These are phyloP conservation scores for Erpetoichthys calabaricus DNA, from an alignment of 2,797 vertebrate species.

Conservation along the genomic window DNA sequence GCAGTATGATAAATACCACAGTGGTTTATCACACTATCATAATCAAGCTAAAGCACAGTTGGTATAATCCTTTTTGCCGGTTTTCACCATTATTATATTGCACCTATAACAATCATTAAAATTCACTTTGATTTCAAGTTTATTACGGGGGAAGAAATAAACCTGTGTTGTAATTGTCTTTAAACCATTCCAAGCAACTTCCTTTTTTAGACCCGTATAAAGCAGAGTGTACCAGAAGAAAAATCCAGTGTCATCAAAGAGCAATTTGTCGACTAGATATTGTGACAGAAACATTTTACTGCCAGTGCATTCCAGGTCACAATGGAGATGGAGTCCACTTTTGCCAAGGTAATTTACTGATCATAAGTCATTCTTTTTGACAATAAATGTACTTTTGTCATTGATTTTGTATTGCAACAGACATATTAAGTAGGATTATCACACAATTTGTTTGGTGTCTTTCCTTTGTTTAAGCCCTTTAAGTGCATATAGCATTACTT, in stretches of 20 bases:
- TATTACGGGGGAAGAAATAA: no score
- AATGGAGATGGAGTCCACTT: neutral
- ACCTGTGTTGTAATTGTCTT: no score
- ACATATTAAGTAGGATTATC: neutral
- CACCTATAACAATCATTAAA: no score
- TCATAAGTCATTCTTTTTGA: neutral
- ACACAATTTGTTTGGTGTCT: neutral
- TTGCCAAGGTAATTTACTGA: neutral
- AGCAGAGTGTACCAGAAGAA: neutral
- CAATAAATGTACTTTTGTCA: neutral
- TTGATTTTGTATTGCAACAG: neutral
- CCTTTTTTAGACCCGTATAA: neutral
- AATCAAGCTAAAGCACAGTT: no score
- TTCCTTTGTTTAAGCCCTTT: no score
- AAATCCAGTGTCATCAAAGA: neutral
- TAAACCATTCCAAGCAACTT: neutral
- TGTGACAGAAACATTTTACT: neutral
- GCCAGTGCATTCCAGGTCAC: neutral
- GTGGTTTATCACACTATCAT: no score
- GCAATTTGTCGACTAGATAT: neutral
- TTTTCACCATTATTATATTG: no score
- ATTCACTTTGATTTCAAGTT: no score
- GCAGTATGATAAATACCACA: no score
- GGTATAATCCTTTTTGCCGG: no score
- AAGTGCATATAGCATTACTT: no score